Conservation (phyloP, 2,888 invertebrate species). For the Galerucella calmariensis region DNA sequence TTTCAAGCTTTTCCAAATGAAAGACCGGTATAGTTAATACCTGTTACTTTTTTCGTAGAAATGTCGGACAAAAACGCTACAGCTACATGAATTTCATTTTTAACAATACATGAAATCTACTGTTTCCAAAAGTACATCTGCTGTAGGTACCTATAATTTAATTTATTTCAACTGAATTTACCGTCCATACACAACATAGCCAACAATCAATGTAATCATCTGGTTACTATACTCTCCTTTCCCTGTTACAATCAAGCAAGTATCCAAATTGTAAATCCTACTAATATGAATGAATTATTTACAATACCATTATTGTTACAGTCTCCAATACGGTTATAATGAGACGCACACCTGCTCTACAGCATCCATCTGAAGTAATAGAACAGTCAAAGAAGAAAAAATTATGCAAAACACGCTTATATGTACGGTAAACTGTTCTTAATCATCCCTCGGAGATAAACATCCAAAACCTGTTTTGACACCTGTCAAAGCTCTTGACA, state of each 20-base stretch:
- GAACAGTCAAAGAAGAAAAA: not conserved
- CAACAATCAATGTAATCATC: not conserved
- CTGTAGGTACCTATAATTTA: too few relatives aligned
- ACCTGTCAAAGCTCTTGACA: too few relatives aligned
- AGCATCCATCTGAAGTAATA: not conserved
- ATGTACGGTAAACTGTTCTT: not conserved
- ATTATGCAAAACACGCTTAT: not conserved
- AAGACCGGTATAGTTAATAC: too few relatives aligned
- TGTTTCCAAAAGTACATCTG: too few relatives aligned
- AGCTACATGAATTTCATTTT: too few relatives aligned
- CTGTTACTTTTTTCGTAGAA: too few relatives aligned
- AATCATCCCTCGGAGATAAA: not conserved
- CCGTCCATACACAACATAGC: not conserved
- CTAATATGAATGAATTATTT: constrained; percentile 13
- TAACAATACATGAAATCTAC: too few relatives aligned
- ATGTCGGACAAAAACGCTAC: too few relatives aligned
- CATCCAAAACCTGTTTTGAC: too few relatives aligned
- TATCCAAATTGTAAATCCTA: constrained; percentile 2
- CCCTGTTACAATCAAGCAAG: not conserved
- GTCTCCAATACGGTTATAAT: constrained; percentile 4
- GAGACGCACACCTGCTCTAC: constrained; percentile 9
- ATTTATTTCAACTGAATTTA: not conserved
- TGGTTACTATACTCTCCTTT: not conserved
- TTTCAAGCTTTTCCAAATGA: too few relatives aligned
- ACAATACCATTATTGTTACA: constrained; percentile 10